These are phyloP conservation scores for Lithophane leautieri DNA, from an alignment of 2,888 invertebrate species.

Conservation along the genomic window DNA sequence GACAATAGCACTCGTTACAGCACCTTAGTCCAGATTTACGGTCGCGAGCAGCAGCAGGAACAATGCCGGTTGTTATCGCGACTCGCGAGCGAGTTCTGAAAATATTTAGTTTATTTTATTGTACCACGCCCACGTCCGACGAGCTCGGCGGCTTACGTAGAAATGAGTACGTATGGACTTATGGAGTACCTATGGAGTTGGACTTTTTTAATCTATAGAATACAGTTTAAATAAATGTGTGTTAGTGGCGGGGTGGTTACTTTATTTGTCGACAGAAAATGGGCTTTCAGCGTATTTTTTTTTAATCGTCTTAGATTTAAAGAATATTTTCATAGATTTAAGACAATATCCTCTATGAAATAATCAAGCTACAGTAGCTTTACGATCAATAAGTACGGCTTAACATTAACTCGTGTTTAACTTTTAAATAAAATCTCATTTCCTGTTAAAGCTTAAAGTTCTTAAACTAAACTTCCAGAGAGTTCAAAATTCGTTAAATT, in stretches of 20 bases:
- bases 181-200: no score
- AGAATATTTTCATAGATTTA: neutral
- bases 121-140: constrained; percentile 49
- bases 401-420: constrained; percentile 18
- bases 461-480: constrained; percentile 13
- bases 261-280: neutral
- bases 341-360: neutral
- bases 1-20: constrained; percentile 80
- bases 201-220: neutral
- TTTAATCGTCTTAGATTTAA: neutral
- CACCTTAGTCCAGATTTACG: constrained; percentile 80
- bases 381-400: neutral
- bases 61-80: constrained; percentile 81
- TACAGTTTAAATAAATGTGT: constrained; percentile 1
- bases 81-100: constrained; percentile 31
- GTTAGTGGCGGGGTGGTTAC: neutral
- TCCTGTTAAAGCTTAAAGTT: constrained; percentile 33
- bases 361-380: neutral
- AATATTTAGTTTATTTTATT: constrained; percentile 59
- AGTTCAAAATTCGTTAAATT: constrained; percentile 46
- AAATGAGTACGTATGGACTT: constrained; percentile 36
- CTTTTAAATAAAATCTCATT: constrained; percentile 38
- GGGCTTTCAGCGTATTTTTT: neutral
- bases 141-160: constrained; percentile 23
- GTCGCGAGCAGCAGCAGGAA: constrained; percentile 66